Conservation (phyloP, 2,888 invertebrate species). For the Drosophila ustulata region DNA sequence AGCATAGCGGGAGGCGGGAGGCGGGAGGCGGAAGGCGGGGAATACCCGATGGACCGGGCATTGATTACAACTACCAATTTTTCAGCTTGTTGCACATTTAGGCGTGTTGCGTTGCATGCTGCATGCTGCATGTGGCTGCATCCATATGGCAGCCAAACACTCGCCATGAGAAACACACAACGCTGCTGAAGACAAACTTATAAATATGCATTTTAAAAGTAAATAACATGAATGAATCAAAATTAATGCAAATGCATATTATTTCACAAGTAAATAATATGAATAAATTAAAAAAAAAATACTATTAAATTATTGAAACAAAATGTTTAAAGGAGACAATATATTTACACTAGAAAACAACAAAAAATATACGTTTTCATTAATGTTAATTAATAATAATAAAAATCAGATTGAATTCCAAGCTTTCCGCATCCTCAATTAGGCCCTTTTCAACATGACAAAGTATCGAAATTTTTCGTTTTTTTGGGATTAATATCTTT, state of each 20-base stretch:
- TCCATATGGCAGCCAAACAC: not conserved
- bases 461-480: no score
- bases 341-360: no score
- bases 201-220: conserved; percentile 5
- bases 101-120: conserved; percentile 54
- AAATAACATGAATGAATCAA: conserved; percentile 7
- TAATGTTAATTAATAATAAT: no score
- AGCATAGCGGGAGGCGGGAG: no score
- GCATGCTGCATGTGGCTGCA: not conserved
- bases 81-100: conserved; percentile 71
- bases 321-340: no score
- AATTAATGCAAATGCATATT: not conserved
- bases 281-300: not conserved
- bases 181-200: not conserved
- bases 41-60: conserved; percentile 54
- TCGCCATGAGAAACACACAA: not conserved
- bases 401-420: no score
- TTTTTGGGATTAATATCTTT: no score
- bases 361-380: no score
- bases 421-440: no score
- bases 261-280: not conserved
- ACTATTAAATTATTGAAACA: no score
- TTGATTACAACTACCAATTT: conserved; percentile 71
- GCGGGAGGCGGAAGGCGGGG: not conserved
- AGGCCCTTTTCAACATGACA: no score